Evolutionary conservation across 2,113 vertebrate species (phyloP).

Genomic region (Brevimyrus niger): DNA sequence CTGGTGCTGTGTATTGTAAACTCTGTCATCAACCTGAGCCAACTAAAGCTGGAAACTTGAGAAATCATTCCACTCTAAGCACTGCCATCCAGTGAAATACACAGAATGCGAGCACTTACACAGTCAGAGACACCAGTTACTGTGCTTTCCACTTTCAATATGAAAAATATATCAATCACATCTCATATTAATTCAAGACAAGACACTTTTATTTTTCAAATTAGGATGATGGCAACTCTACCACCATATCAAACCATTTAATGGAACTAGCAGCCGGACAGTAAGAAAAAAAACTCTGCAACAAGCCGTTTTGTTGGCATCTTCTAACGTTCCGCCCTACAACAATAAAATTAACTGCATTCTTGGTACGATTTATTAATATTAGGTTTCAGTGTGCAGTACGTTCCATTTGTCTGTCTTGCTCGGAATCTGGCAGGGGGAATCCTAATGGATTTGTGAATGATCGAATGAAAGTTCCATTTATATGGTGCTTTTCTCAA

Average conservation of each 20-base stretch:
- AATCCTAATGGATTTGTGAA: neutral
- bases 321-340: too few species aligned
- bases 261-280: too few species aligned
- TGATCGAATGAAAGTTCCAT: too few species aligned
- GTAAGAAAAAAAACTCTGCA: too few species aligned
- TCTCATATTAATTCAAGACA: too few species aligned
- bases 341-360: neutral
- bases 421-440: neutral
- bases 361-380: neutral
- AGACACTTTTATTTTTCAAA: too few species aligned
- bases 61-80: neutral
- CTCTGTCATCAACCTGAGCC: neutral
- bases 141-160: neutral
- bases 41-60: neutral
- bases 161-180: neutral
- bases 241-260: too few species aligned
- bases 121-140: neutral
- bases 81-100: neutral
- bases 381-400: neutral
- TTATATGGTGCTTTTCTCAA: too few species aligned
- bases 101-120: neutral
- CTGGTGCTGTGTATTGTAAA: neutral
- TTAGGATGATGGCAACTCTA: too few species aligned
- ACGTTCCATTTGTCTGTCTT: neutral
- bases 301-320: too few species aligned